Percentiles rank a stretch among this genome's conserved stretches.
These are phyloP conservation scores for Liasis olivaceus DNA, from an alignment of 2,797 vertebrate species.

Conservation along the genomic window DNA sequence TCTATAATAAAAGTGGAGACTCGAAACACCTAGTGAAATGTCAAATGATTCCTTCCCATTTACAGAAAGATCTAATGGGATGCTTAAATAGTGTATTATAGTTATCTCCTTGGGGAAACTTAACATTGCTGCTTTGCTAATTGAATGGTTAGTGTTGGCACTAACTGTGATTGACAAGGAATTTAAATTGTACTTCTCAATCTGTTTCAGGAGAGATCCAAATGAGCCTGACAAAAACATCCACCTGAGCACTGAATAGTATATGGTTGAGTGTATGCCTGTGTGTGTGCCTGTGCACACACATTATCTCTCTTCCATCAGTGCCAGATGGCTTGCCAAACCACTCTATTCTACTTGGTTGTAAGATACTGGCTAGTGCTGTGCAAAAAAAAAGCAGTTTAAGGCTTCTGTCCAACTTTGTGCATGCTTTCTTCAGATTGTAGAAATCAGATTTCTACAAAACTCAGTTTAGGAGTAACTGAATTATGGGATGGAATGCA, in stretches of 20 bases:
- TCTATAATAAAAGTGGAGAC: conserved; percentile 9
- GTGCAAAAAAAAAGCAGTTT: background rate
- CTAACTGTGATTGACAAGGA: conserved; percentile 67
- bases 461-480: background rate
- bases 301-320: background rate
- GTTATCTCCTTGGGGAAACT: conserved; percentile 37
- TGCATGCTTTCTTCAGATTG: background rate
- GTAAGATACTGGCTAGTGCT: background rate
- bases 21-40: conserved; percentile 32
- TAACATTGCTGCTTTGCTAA: conserved; percentile 57
- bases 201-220: conserved; percentile 54
- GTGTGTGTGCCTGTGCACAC: background rate
- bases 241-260: conserved; percentile 51
- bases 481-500: background rate
- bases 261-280: background rate
- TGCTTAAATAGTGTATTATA: conserved; percentile 42
- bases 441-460: background rate
- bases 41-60: conserved; percentile 36
- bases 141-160: conserved; percentile 47
- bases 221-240: conserved; percentile 36
- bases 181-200: conserved; percentile 56
- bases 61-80: conserved; percentile 41
- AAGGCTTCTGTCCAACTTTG: too few species aligned
- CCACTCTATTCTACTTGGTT: background rate
- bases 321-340: background rate